Evolutionary conservation across 1,140 invertebrate genomes (phyloP), one percentile per base, ranked within the genome.

Genomic region (Apis mellifera): DNA sequence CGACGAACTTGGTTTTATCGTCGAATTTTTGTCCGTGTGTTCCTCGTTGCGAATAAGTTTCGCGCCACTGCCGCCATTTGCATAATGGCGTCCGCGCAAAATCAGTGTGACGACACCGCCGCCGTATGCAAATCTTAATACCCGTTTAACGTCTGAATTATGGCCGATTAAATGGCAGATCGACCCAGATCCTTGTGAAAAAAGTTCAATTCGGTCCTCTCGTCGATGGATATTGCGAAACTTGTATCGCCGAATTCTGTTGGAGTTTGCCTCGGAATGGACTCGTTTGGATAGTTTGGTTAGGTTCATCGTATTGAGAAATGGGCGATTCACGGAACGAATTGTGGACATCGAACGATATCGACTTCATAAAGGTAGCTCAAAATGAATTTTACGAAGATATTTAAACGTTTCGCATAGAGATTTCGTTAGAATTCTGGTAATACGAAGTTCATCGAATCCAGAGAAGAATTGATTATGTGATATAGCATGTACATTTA

Each of bases 21-120:
- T 72, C 15, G 32, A 59, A 73, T 13, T 59, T 59, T 55, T 19
- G n/a, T 57, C 19, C 9, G 26, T 52, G 48, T 17, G n/a, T 42
- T 32, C 13, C 23, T 15, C 48, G 9, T 59, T 12, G 62, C 62
- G 9, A 42, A 19, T 32, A 48, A 17, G 26, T 52, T 21, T 66
- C 62, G 26, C 74, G 11, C 13, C n/a, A 9, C 48, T 52, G 32
- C 32, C 32, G 32, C 26, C 69, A 76, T 78, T 78, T 78, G 76
- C 76, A 78, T 78, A 78, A 78, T 59, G 65, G n/a, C 54, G 65
- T 69, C 54, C 64, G 32, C 54, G 75, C 54, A 65, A 66, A 17
- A 69, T 26, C 42, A n/a, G 59, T 50, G 48, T 65, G 42, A 59
- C 54, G 23, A 17, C 17, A 32, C 2, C 19, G 21, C 42, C 54